Evolutionary conservation across 2,888 invertebrate species (phyloP), one percentile per base, ranked within the genome.

Genomic region (Drosophila anomelani): DNA sequence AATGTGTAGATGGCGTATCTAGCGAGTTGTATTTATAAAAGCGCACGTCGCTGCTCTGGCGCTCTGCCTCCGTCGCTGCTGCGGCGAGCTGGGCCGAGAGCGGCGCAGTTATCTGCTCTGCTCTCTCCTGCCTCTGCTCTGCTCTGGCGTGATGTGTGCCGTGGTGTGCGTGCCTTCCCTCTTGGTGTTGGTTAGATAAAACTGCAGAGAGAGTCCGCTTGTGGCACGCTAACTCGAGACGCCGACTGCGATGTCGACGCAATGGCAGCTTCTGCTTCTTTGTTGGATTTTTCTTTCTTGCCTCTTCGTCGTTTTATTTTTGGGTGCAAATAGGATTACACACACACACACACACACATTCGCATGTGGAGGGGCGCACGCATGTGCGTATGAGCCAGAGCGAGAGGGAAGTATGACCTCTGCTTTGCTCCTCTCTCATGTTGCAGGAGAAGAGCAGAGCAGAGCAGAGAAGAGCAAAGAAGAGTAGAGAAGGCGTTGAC

Each of bases 1-100:
- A 91, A 85, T 91, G 90, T 89, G 78, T 80, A 79, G 88, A 86
- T 88, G 51, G 51, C 20, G 85, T 87, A 88, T 89, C 88, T 84
- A 81, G 82, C 87, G 79, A 90, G 86, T 91, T 85, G 86, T 92
- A 91, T 92, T 91, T 92, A 92, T 91, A 92, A 91, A 88, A 82
- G 78, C 74, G 81, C 60, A 66, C 64, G 46, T 67, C 36, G 66
- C 66, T 34, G 59, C 59, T 23, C 12, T 26, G 53, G 23, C 46
- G 39, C 29, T 34, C 66, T 39, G 57, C 41, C 59, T 49, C 59
- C 51, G 59, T 26, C 64, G 66, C 39, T 58, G 62, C 64, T 32
- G 49, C 58, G 66, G 74, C 64, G 68, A 61, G 71, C 49, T 64
- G 61, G 20, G 64, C 64, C 59, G 85, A 77, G 84, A 76, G 81